These are phyloP conservation scores for Drosophila bocqueti DNA, from an alignment of 1,140 invertebrate genomes.

Conservation along the genomic window DNA sequence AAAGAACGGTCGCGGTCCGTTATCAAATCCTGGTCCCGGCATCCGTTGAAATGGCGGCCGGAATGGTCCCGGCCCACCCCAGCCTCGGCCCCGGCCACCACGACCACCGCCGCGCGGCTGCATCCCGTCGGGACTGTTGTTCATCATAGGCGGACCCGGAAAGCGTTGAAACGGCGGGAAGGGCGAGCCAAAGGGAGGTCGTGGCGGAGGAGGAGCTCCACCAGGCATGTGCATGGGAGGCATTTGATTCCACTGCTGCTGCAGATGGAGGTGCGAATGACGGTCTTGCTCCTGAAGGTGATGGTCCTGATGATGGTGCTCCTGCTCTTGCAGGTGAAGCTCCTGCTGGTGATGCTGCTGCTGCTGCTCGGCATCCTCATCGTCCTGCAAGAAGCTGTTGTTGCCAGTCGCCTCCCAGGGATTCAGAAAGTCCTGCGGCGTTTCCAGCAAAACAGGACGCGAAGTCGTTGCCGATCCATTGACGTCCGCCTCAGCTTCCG, in stretches of 20 bases:
- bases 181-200: slow-evolving; percentile 57
- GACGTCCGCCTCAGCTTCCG: slow-evolving; percentile 49
- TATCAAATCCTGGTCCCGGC: slow-evolving; percentile 60
- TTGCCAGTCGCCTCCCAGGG: slow-evolving; percentile 60
- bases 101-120: slow-evolving; percentile 51
- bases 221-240: slow-evolving; percentile 55
- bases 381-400: slow-evolving; percentile 64
- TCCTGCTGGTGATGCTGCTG: slow-evolving; percentile 55
- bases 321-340: slow-evolving; percentile 41
- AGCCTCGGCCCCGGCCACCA: slow-evolving; percentile 65
- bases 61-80: slow-evolving; percentile 57
- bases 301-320: slow-evolving; percentile 51
- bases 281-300: slow-evolving; percentile 62
- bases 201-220: slow-evolving; percentile 62
- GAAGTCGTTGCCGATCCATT: slow-evolving; percentile 51
- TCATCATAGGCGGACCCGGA: slow-evolving; percentile 29
- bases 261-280: slow-evolving; percentile 49
- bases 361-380: slow-evolving; percentile 49
- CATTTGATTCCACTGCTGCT: slow-evolving; percentile 74
- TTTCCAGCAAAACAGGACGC: slow-evolving; percentile 74
- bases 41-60: slow-evolving; percentile 71
- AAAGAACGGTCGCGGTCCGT: slow-evolving; percentile 58
- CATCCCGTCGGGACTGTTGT: slow-evolving; percentile 68
- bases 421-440: slow-evolving; percentile 69
- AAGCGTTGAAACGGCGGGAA: slow-evolving; percentile 64